Base-by-base conservation (phyloP, 2,888 invertebrate genomes). In the Nebria brevicollis region DNA sequence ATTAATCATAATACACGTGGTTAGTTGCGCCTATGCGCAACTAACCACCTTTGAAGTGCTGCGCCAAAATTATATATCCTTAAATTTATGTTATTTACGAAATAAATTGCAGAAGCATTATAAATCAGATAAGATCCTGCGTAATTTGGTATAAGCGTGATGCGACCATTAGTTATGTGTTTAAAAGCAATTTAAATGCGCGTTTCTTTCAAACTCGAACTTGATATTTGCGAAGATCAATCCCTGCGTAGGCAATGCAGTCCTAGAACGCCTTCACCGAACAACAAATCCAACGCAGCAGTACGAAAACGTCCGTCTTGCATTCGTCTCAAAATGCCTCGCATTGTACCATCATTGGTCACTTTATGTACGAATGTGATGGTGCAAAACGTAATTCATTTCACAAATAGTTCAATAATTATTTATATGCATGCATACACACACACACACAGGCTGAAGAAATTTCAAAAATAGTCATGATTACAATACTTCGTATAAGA, bases 341-440 rank as follows among this genome's bases (percentile, higher is more conserved):
- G 75, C 7, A 54, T 26, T n/a, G 66, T 83, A 26, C 79, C 83
- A 6, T 76, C 72, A 15, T 65, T 83, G 54, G 81, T 72, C 20
- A 25, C 76, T 20, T 41, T 83, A 10, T 83, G 83, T 26, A 81
- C 81, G 10, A 79, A 82, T 11, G 70, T 82, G n/a, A 83, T 83
- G 83, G 79, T 77, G 11, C 42, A 78, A 78, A 77, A 79, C 70
- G 83, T 83, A 82, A 15, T 64, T 25, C 25, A 25, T 34, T 73
- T 74, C 43, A 65, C n/a, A 25, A 42, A 43, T 25, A 0, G 4
- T 70, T 68, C 70, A 70, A 43, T 34, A 42, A 20, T 20, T 20
- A 20, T 20, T 20, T 20, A 20, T 20, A 20, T 1, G 20, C 20
- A 20, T 20, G 20, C 20, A 20, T 1, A 20, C 20, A 20, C 20